Base-by-base conservation (phyloP, 2,797 vertebrate genomes). In the Clarias laeviceps region DNA sequence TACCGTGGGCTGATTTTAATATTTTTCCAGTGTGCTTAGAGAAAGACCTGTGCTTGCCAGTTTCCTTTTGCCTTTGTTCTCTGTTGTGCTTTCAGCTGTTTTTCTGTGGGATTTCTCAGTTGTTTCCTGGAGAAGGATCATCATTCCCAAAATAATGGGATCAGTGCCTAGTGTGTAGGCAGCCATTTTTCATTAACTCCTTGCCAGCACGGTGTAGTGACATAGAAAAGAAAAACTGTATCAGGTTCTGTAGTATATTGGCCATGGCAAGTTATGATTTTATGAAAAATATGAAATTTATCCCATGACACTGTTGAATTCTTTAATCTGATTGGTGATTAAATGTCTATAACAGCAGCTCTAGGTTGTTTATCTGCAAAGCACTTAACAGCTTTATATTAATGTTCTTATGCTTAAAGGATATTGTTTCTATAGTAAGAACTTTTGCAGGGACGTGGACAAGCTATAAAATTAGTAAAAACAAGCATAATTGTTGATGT, bases 11-110 rank as follows among this genome's bases (percentile, higher is more conserved):
- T 85, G 66, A 50, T 69, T 59, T 84, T 84, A 87, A 88, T 82
- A 70, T 61, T 87, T 54, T 89, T 93, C 91, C 92, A 93, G 88
- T 82, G 90, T 91, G 91, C 90, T 89, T 89, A 85, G 86, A 87
- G 90, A 90, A 84, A 84, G 80, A 81, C 77, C 89, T 85, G 85
- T 82, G 73, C 86, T 90, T 77, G 84, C 91, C 87, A 84, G 91
- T 87, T 84, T 61, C 85, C 80, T 68, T 74, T 79, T 88, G 65
- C 84, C 76, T 81, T 84, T 90, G 88, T 89, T 61, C 83, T 79
- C 4, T 27, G 11, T 76, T 80, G 34, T 40, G 82, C 70, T 83
- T 81, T 50, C 86, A 83, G 73, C 72, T 82, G 85, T 84, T 85
- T 45, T 54, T 79, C 85, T 77, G 78, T 82, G 70, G 84, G 76